These are phyloP conservation scores for Lasiurus cinereus DNA, from an alignment of 2,113 vertebrate species.

Conservation along the genomic window DNA sequence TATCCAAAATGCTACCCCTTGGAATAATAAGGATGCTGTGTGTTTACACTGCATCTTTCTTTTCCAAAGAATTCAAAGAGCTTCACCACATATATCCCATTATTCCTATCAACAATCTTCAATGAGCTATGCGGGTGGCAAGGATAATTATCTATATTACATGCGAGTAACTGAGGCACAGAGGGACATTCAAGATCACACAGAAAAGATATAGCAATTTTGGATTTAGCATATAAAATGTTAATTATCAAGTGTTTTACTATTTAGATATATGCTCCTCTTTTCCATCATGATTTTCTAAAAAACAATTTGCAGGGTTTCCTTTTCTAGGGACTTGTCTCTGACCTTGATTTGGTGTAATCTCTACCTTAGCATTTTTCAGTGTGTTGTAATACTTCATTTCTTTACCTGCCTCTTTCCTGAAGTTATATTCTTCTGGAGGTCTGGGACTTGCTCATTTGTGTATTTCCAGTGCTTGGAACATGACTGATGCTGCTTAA, in stretches of 20 bases:
- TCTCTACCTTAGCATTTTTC: background rate
- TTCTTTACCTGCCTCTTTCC: background rate
- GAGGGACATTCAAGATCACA: slow-evolving; percentile 36
- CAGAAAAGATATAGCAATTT: background rate
- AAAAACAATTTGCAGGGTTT: slow-evolving; percentile 21
- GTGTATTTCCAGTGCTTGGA: slow-evolving; percentile 17
- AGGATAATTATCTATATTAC: slow-evolving; percentile 40
- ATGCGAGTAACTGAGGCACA: background rate
- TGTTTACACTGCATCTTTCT: slow-evolving; percentile 66
- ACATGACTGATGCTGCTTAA: slow-evolving; percentile 1
- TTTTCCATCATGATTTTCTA: slow-evolving; percentile 29
- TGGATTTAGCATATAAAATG: background rate
- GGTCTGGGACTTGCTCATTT: background rate
- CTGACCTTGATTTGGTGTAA: background rate
- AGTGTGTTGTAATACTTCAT: background rate
- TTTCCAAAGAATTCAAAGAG: slow-evolving; percentile 64
- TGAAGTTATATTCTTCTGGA: background rate
- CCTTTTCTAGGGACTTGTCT: background rate
- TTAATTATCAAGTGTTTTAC: background rate
- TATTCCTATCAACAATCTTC: slow-evolving; percentile 34
- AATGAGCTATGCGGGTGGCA: background rate
- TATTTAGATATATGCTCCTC: background rate
- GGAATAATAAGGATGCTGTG: slow-evolving; percentile 67
- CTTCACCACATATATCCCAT: slow-evolving; percentile 23
- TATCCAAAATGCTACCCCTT: slow-evolving; percentile 67